Evolutionary conservation across 1,140 invertebrate species (phyloP).

Genomic region (Hermetia illucens): DNA sequence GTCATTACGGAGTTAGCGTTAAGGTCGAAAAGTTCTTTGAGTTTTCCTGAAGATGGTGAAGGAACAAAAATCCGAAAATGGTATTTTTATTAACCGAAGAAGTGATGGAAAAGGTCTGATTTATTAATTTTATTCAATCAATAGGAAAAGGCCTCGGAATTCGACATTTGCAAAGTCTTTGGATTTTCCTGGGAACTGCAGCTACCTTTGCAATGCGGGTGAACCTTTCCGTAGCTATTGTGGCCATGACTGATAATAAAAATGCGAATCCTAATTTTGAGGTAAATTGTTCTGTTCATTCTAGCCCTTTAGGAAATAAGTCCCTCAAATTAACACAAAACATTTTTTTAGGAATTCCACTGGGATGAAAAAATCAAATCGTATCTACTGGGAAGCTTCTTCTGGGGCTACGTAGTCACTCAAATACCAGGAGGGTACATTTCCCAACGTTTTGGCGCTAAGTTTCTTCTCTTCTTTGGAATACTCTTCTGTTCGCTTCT

Average conservation of each 20-base stretch:
- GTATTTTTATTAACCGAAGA: no score
- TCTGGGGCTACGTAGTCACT: constrained; percentile 34
- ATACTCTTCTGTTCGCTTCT: constrained; percentile 27
- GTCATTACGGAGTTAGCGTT: no score
- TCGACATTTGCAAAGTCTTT: constrained; percentile 45
- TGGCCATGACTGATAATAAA: no score
- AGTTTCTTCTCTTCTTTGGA: constrained; percentile 39
- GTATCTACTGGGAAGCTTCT: constrained; percentile 41
- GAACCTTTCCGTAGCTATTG: constrained; percentile 52
- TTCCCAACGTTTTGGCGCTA: constrained; percentile 43
- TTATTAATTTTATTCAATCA: no score
- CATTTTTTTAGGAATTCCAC: constrained; percentile 31
- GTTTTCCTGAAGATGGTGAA: no score
- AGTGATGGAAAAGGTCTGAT: no score
- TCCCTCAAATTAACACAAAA: no score
- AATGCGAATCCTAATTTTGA: no score
- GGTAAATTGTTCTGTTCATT: not conserved
- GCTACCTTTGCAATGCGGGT: constrained; percentile 45
- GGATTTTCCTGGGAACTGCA: constrained; percentile 46
- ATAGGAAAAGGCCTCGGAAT: no score
- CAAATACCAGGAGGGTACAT: constrained; percentile 46
- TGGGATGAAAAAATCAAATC: constrained; percentile 33
- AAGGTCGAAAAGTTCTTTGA: no score
- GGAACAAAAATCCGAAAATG: no score
- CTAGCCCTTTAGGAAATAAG: no score